These are phyloP conservation scores for Ostrea denselamellosa DNA, from an alignment of 1,140 invertebrate genomes.

Conservation along the genomic window DNA sequence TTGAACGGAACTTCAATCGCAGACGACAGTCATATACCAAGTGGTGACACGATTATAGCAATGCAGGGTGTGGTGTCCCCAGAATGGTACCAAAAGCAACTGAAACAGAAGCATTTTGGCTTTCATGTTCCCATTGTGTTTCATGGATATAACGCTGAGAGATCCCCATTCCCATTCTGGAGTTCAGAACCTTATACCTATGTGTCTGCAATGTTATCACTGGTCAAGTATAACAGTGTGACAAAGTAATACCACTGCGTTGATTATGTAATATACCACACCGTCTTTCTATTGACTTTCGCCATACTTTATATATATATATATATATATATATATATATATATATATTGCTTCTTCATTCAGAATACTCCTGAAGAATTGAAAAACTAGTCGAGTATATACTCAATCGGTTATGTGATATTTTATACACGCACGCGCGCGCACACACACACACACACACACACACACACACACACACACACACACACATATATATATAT, in stretches of 20 bases:
- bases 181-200: slow-evolving; percentile 68
- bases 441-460: too few relatives aligned
- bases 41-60: slow-evolving; percentile 46
- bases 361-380: too few relatives aligned
- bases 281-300: too few relatives aligned
- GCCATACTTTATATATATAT: too few relatives aligned
- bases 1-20: slow-evolving; percentile 61
- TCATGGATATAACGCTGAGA: slow-evolving; percentile 66
- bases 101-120: slow-evolving; percentile 40
- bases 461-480: too few relatives aligned
- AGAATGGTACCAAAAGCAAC: slow-evolving; percentile 54
- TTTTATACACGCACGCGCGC: too few relatives aligned
- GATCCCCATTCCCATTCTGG: slow-evolving; percentile 68
- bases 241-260: background rate
- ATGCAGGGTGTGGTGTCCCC: slow-evolving; percentile 57
- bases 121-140: slow-evolving; percentile 62
- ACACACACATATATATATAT: too few relatives aligned
- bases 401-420: too few relatives aligned
- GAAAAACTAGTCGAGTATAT: too few relatives aligned
- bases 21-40: background rate
- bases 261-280: too few relatives aligned
- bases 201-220: slow-evolving; percentile 63
- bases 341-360: too few relatives aligned
- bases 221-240: slow-evolving; percentile 61
- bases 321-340: too few relatives aligned